Base-by-base conservation (phyloP, 2,113 vertebrate genomes). In the Lepidothrix coronata region DNA sequence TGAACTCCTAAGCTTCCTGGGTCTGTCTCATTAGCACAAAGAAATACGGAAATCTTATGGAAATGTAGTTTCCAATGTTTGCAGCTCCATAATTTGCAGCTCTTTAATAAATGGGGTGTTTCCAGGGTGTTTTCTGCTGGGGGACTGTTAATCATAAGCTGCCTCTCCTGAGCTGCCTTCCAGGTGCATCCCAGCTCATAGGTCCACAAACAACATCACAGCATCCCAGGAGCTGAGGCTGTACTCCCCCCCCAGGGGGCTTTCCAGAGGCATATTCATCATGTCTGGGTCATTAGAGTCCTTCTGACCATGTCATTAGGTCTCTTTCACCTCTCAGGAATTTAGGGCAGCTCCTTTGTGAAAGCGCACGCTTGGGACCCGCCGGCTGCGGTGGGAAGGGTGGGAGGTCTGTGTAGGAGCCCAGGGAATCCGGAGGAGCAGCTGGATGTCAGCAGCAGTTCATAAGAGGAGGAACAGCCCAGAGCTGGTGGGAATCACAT, bases 251-350 rank as follows among this genome's bases (percentile, higher is more conserved):
- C 51, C 51, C 51, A 28, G 12, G 13, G 73, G 92, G 24, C 80
- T 89, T 48, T 87, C 91, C 68, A 67, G 48, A 46, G 91, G 86
- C 91, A 77, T 18, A 22, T 71, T 71, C 91, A 24, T 70, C 31
- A 89, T 59, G 78, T 65, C 83, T 31, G 76, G 72, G 63, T 81
- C 61, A 30, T 55, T 51, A 23, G 48, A 87, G 89, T 59, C 39
- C 83, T 93, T 14, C 81, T 71, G 81, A 9, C 39, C 48, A 0
- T 92, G 83, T 96, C 84, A 97, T 97, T 97, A 96, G 65, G 24
- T 35, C 43, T 91, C 82, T 66, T 92, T 95, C 93, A 96, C 89
- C 72, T 81, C 89, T 91, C 86, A 78, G 94, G 96, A 96, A 97
- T 97, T 78, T 82, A 87, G 96, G 95, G 66, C 95, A 68, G 52